These are phyloP conservation scores for Perognathus longimembris DNA, from an alignment of 2,113 vertebrate species.

Conservation along the genomic window DNA sequence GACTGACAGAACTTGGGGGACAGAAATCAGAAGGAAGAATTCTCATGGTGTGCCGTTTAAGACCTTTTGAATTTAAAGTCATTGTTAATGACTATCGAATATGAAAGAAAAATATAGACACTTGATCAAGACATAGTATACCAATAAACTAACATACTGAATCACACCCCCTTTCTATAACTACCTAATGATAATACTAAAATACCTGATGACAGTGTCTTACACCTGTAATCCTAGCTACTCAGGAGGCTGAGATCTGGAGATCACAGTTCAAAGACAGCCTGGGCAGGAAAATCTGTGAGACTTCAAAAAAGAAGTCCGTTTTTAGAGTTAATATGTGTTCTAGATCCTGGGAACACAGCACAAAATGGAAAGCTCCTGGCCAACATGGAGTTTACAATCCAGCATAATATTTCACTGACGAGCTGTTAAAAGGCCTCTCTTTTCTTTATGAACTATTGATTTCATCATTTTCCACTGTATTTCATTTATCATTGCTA, in stretches of 20 bases:
- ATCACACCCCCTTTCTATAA: too few relatives aligned
- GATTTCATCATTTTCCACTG: background rate
- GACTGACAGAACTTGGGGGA: background rate
- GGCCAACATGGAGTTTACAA: too few relatives aligned
- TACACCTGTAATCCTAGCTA: too few relatives aligned
- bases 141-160: too few relatives aligned
- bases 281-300: too few relatives aligned
- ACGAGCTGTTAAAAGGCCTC: too few relatives aligned
- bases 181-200: too few relatives aligned
- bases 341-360: background rate
- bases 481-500: background rate
- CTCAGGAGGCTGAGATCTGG: too few relatives aligned
- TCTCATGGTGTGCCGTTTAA: background rate
- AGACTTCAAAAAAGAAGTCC: background rate
- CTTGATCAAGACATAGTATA: too few relatives aligned
- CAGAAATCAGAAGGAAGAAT: background rate
- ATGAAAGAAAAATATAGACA: background rate
- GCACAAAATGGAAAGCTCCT: background rate
- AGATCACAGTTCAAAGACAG: too few relatives aligned
- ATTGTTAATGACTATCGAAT: background rate
- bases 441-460: background rate
- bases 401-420: background rate
- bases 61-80: slow-evolving; percentile 14
- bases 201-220: too few relatives aligned
- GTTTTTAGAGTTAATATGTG: background rate